Conservation (phyloP, 2,113 vertebrate species). For the Pachypanchax playfairii region DNA sequence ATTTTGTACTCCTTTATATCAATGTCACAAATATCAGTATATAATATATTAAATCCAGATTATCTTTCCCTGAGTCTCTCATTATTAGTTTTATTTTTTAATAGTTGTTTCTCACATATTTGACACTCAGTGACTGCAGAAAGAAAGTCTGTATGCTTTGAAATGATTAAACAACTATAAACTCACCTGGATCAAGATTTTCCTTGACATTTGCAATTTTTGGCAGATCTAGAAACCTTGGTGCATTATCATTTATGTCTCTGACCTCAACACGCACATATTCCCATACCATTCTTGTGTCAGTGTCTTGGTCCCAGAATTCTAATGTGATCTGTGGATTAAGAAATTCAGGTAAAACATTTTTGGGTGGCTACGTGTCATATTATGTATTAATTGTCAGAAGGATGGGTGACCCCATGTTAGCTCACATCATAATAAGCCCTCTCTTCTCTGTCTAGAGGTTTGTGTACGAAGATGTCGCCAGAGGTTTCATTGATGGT, state of each 20-base stretch:
- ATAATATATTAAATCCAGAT: no score
- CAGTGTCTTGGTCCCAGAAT: constrained; percentile 20
- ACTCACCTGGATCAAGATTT: constrained; percentile 49
- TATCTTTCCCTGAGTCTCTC: no score
- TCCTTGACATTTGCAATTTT: constrained; percentile 58
- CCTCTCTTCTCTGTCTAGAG: constrained; percentile 79
- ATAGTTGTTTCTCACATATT: no score
- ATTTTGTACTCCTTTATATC: no score
- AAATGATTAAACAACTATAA: background rate
- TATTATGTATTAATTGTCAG: background rate
- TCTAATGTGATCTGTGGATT: constrained; percentile 81
- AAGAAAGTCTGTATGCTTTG: background rate
- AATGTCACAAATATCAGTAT: no score
- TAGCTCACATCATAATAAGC: constrained; percentile 72
- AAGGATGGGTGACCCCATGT: background rate
- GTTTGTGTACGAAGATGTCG: constrained; percentile 44
- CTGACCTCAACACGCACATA: constrained; percentile 77
- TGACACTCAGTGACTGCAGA: background rate
- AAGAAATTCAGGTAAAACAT: background rate
- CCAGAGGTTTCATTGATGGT: constrained; percentile 62
- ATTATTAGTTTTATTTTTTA: no score
- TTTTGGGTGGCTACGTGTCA: background rate
- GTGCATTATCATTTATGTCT: constrained; percentile 85
- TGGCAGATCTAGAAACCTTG: constrained; percentile 40
- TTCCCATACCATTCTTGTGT: constrained; percentile 50